Evolutionary conservation across 2,797 vertebrate genomes (phyloP), one percentile per base, ranked within the genome.

Genomic region (Esox masquinongy): DNA sequence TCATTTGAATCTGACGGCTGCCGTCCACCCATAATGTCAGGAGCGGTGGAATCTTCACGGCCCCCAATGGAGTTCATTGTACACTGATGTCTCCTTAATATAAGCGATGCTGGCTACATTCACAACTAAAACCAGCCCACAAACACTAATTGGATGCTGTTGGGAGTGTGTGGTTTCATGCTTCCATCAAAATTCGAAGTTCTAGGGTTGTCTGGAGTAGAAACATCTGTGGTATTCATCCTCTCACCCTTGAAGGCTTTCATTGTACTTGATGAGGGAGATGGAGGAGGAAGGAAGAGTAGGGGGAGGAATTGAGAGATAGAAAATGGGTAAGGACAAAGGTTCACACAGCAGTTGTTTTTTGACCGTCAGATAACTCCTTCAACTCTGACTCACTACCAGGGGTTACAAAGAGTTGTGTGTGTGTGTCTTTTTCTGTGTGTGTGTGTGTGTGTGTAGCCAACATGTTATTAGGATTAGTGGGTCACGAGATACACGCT

Each of bases 381-480:
- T 64, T 17, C 24, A 70, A 43, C 36, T 64, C 17, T 50, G 73
- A 31, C 49, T 50, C 49, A 50, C 17, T 36, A 24, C 17, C 12
- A 14, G 16, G 47, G 43, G 64, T 66, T 31, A 31, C 36, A 43
- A 34, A 66, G 17, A 34, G 43, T 19, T 63, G 31, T 6, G 17
- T 36, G 74, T 67, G 31, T 56, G 16, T 24, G 7, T 61, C 2
- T 61, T 24, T 12, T 22, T 61, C 75, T 68, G 78, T 75, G 74
- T 66, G 70, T 77, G 78, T 81, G 82, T 83, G 77, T 76, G 80
- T 74, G 82, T 79, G 77, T 83, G 86, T 76, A 84, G 80, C 87
- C 88, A 88, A 92, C 86, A 83, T 82, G 87, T 84, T 90, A 91
- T 92, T 90, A 90, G 89, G 91, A 92, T 92, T 92, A 92, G 29